These are phyloP conservation scores for Drosophila rhopaloa DNA, from an alignment of 1,140 invertebrate genomes.

Conservation along the genomic window DNA sequence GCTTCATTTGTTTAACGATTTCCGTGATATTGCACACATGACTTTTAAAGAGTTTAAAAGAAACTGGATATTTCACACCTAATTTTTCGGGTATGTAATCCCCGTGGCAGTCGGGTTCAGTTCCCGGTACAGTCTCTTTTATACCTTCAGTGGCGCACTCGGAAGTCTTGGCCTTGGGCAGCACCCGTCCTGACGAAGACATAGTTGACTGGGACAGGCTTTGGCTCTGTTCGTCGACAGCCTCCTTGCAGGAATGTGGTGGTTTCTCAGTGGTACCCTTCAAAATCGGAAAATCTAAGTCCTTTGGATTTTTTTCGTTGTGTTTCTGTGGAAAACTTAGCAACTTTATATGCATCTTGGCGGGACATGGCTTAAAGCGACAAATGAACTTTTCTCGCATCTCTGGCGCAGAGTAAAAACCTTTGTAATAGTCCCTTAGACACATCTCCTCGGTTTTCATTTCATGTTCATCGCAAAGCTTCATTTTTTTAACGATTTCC, in stretches of 20 bases:
- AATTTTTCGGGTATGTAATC: too few relatives aligned
- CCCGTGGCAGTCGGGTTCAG: too few relatives aligned
- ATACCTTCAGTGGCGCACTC: not conserved
- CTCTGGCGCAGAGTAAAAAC: constrained; percentile 18
- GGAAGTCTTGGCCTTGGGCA: not conserved
- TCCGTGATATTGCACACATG: constrained; percentile 21
- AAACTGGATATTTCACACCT: not conserved
- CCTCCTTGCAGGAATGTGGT: not conserved
- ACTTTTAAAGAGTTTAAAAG: constrained; percentile 11
- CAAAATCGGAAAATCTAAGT: too few relatives aligned
- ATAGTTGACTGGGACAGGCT: not conserved
- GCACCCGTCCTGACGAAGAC: not conserved
- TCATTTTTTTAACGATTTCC: constrained; percentile 34
- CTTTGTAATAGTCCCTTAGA: constrained; percentile 16
- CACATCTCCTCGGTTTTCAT: constrained; percentile 7
- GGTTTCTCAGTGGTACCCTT: too few relatives aligned
- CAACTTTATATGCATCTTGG: constrained; percentile 10
- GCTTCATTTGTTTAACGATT: constrained; percentile 38
- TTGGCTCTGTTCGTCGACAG: not conserved
- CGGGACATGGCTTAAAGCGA: constrained; percentile 36
- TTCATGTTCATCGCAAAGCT: not conserved
- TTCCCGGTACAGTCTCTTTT: not conserved
- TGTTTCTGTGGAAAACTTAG: constrained; percentile 11
- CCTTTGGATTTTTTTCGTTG: too few relatives aligned
- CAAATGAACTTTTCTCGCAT: constrained; percentile 32